Evolutionary conservation across 2,797 vertebrate genomes (phyloP).

Genomic region (Hephaestus fuliginosus): DNA sequence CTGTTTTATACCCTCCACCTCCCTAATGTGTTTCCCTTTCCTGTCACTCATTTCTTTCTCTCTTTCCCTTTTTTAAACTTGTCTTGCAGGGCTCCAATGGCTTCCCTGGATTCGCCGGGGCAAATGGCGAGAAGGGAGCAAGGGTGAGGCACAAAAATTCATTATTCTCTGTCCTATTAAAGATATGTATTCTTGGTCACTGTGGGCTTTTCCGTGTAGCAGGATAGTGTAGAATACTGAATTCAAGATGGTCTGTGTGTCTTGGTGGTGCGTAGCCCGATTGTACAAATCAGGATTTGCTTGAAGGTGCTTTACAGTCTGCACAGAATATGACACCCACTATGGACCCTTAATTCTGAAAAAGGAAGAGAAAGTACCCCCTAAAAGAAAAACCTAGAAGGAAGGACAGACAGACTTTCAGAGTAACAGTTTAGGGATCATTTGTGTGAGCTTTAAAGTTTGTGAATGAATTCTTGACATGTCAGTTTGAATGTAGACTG

Average conservation of each 20-base stretch:
- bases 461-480: not conserved
- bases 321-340: not conserved
- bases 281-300: too few species aligned
- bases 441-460: not conserved
- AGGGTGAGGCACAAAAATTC: conserved; percentile 86
- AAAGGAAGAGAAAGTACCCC: too few species aligned
- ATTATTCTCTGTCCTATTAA: conserved; percentile 8
- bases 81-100: conserved; percentile 92
- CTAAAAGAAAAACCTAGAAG: too few species aligned
- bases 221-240: conserved; percentile 4
- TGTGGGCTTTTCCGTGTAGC: not conserved
- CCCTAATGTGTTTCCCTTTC: not conserved
- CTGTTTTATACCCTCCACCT: conserved; percentile 9
- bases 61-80: conserved; percentile 27
- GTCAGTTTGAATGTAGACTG: not conserved
- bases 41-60: conserved; percentile 9
- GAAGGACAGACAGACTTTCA: too few species aligned
- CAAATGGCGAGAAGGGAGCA: conserved; percentile 96
- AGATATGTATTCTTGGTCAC: not conserved
- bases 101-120: conserved; percentile 93
- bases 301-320: not conserved
- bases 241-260: not conserved
- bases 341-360: not conserved
- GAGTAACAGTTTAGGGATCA: too few species aligned
- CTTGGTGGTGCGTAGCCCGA: not conserved